Conservation (phyloP, 2,113 vertebrate species). For the Irena cyanogastra region DNA sequence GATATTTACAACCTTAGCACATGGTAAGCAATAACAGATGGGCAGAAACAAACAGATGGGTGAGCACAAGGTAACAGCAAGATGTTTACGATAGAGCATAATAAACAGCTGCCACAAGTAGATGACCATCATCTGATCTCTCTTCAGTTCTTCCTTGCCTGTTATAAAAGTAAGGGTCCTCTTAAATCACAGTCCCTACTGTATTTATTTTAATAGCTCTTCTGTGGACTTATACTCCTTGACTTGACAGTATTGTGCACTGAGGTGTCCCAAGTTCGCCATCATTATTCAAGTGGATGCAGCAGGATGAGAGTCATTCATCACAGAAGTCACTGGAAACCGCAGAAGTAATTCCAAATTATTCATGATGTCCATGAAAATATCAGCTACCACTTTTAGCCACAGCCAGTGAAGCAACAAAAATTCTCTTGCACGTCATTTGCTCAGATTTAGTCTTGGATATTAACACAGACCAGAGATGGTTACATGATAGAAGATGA, state of each 20-base stretch:
- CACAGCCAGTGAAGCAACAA: neutral
- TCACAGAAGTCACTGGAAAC: neutral
- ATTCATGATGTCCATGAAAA: neutral
- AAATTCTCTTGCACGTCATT: neutral
- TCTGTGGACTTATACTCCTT: neutral
- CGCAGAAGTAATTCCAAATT: neutral
- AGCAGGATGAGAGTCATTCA: neutral
- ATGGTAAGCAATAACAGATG: conserved; percentile 18
- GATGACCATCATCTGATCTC: neutral
- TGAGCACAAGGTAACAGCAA: conserved; percentile 15
- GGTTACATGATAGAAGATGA: neutral
- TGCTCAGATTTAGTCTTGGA: neutral
- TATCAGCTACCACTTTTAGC: neutral
- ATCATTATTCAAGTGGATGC: neutral
- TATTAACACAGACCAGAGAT: neutral
- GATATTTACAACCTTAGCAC: neutral
- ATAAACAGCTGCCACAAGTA: conserved; percentile 27
- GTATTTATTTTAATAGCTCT: neutral
- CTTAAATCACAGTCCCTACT: neutral
- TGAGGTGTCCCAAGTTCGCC: neutral
- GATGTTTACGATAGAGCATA: neutral
- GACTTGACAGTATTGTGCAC: neutral
- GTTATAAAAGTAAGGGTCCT: neutral
- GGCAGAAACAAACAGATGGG: conserved; percentile 29
- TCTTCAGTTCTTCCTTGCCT: neutral